Evolutionary conservation across 2,797 vertebrate species (phyloP).

Genomic region (Danio choprae): DNA sequence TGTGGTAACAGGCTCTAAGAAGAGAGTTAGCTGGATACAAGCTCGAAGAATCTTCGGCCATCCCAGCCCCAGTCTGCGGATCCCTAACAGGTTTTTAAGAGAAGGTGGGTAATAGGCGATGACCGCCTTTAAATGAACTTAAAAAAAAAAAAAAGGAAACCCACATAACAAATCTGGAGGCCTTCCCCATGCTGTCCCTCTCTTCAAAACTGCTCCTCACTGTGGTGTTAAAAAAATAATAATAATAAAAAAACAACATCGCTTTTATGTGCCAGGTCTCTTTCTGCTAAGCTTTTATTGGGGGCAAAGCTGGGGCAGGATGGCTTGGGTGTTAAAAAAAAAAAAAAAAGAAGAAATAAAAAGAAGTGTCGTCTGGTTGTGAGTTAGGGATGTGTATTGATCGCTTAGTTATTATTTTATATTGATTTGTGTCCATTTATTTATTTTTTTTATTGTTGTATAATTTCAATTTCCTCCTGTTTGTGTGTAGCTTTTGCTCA

Average conservation of each 20-base stretch:
- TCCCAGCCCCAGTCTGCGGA: conserved; percentile 83
- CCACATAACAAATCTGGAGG: conserved; percentile 41
- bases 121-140: conserved; percentile 50
- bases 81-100: conserved; percentile 87
- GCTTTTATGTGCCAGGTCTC: conserved; percentile 37
- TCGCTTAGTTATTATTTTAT: neutral
- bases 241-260: neutral
- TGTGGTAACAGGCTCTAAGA: conserved; percentile 83
- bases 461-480: neutral
- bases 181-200: conserved; percentile 29
- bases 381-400: neutral
- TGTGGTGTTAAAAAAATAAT: conserved; percentile 26
- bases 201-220: conserved; percentile 47
- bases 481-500: conserved; percentile 3
- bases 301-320: conserved; percentile 38
- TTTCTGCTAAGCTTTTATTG: conserved; percentile 40
- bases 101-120: conserved; percentile 78
- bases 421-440: conserved; percentile 17
- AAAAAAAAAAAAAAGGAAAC: conserved; percentile 15
- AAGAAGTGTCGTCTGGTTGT: neutral
- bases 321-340: conserved; percentile 28
- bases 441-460: neutral
- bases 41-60: conserved; percentile 84
- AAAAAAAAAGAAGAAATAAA: neutral
- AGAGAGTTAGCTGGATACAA: conserved; percentile 83